Conservation (phyloP, 2,113 vertebrate genomes). For the Coryphaenoides rupestris region DNA sequence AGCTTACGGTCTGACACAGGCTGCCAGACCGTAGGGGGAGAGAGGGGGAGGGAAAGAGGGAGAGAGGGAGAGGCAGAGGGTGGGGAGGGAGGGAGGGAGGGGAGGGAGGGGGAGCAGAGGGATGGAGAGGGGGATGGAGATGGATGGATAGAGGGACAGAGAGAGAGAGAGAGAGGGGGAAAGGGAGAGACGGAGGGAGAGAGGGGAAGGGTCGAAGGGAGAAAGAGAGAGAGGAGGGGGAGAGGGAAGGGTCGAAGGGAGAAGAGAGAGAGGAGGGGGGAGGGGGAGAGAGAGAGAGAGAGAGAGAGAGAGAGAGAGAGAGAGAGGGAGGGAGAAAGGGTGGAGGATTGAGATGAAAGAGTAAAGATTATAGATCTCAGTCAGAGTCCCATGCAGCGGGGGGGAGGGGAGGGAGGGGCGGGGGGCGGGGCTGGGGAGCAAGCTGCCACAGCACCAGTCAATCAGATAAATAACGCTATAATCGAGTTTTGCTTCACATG, state of each 20-base stretch:
- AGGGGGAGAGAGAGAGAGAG: not conserved
- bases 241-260: not conserved
- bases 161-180: not conserved
- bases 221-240: not conserved
- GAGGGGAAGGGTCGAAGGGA: not conserved
- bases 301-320: not conserved
- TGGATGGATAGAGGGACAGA: not conserved
- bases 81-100: no score
- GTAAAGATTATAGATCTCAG: constrained; percentile 68
- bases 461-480: constrained; percentile 77
- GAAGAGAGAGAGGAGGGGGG: not conserved
- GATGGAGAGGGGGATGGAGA: not conserved
- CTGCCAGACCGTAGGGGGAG: not conserved
- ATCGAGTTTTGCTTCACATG: constrained; percentile 68
- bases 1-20: no score
- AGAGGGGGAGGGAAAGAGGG: not conserved
- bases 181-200: not conserved
- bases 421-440: no score
- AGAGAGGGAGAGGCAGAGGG: not conserved
- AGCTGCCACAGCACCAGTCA: constrained; percentile 63
- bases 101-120: not conserved
- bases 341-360: not conserved
- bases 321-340: not conserved
- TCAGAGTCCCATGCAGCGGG: constrained; percentile 68
- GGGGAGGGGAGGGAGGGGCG: constrained; percentile 65